Base-by-base conservation (phyloP, 2,888 invertebrate genomes). In the Pediacus dermestoides region DNA sequence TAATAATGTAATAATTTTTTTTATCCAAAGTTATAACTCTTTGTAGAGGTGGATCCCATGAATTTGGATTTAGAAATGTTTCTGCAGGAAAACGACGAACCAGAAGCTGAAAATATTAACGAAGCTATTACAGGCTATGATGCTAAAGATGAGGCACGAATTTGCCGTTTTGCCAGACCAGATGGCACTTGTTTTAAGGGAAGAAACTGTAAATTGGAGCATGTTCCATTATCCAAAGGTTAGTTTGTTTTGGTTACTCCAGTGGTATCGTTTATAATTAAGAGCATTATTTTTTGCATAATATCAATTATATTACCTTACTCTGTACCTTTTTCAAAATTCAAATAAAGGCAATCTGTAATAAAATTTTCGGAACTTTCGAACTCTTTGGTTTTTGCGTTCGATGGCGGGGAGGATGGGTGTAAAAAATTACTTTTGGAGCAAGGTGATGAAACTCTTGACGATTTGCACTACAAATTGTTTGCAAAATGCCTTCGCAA, bases 51-150 rank as follows among this genome's bases (percentile, higher is more conserved):
- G n/a, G 57, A 53, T 15, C 47, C 44, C 27, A 42, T 51, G 4
- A 16, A 57, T 22, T 30, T 42, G 12, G 53, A 57, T 15, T 13
- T 57, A 21, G 52, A 49, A 4, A 36, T 23, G 16, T 55, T 51
- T 39, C 11, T 57, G 9, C 35, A 50, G 18, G 56, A 58, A 23
- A 21, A 51, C 4, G 39, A 56, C 13, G 42, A 42, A 8, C 26
- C 51, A 7, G 57, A 57, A 25, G 46, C 52, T 1, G 57, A 58
- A 2, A 61, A 58, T 42, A 42, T 62, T 3, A 61, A 58, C 33
- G 62, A 62, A 42, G 57, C 55, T 3, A 35, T 60, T n/a, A 25
- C 42, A n/a, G 61, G 61, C 6, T 63, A 61, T 38, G 59, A 63
- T 43, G 55, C 63, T 0, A 50, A 39, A 34, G 63, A 63, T 36